phyloP scores from a whole-genome alignment of 2,888 invertebrate species.

The Amphipoea lucens region DNA sequence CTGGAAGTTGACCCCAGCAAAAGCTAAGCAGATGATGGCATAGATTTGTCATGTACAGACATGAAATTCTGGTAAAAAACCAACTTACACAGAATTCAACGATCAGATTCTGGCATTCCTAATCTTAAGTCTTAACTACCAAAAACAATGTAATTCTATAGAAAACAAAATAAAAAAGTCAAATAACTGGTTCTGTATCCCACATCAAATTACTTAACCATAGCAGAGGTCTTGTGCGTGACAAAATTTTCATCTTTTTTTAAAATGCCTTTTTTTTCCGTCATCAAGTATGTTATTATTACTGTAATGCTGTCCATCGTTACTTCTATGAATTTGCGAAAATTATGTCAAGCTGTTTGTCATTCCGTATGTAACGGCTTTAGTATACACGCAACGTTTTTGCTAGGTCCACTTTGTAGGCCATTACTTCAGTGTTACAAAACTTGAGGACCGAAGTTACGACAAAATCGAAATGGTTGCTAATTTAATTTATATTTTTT shows the following conservation, averaged over 20 bases:
- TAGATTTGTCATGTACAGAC: background rate
- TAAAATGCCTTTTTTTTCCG: conserved; percentile 6
- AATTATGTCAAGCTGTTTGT: conserved; percentile 53
- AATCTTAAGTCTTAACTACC: conserved; percentile 43
- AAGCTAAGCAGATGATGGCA: conserved; percentile 13
- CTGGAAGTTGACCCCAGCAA: background rate
- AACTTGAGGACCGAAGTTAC: conserved; percentile 7
- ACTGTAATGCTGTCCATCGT: conserved; percentile 17
- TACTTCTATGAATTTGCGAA: conserved; percentile 55
- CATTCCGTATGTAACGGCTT: conserved; percentile 54
- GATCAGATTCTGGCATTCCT: conserved; percentile 29
- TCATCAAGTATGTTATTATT: conserved; percentile 23
- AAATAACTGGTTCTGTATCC: conserved; percentile 30
- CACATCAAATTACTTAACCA: conserved; percentile 31
- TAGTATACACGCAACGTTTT: conserved; percentile 18
- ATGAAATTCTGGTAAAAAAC: conserved; percentile 18
- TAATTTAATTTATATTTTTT: too few species aligned
- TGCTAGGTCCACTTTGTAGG: conserved; percentile 23
- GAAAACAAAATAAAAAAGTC: conserved; percentile 11
- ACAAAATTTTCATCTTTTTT: conserved; percentile 39
- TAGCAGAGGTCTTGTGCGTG: conserved; percentile 35
- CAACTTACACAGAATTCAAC: conserved; percentile 32
- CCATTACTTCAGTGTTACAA: conserved; percentile 31
- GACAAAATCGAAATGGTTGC: too few species aligned
- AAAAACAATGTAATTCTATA: conserved; percentile 19